phyloP scores from a whole-genome alignment of 1,140 invertebrate species.

The Cydia pomonella region DNA sequence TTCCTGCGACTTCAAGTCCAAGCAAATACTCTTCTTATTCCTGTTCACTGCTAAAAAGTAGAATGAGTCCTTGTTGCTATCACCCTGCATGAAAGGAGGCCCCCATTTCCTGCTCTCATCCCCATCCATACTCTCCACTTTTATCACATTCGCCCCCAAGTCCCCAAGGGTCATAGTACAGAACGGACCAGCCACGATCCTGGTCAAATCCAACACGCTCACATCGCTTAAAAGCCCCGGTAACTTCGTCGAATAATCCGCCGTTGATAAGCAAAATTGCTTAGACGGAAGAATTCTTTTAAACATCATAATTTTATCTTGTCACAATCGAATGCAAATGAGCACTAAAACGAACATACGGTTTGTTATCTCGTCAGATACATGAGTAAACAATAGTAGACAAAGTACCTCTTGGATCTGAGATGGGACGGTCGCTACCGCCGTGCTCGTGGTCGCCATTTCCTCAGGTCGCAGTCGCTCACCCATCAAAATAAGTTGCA shows the following conservation, averaged over 20 bases:
- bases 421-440: constrained; percentile 64
- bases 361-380: constrained; percentile 7
- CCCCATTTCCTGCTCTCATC: constrained; percentile 97
- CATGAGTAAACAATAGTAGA: constrained; percentile 57
- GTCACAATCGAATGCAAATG: constrained; percentile 20
- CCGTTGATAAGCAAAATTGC: constrained; percentile 37
- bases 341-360: constrained; percentile 5
- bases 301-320: constrained; percentile 35
- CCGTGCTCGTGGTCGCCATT: constrained; percentile 73
- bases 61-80: constrained; percentile 86
- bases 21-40: constrained; percentile 96
- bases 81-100: constrained; percentile 88
- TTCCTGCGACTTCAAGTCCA: constrained; percentile 89
- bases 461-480: constrained; percentile 61
- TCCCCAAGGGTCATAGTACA: constrained; percentile 97
- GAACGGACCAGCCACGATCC: constrained; percentile 91
- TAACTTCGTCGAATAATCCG: constrained; percentile 69
- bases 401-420: constrained; percentile 63
- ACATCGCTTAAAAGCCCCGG: constrained; percentile 80
- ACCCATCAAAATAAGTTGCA: constrained; percentile 59
- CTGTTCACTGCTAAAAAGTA: constrained; percentile 96
- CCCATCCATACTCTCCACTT: constrained; percentile 91
- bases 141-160: constrained; percentile 96
- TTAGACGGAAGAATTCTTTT: constrained; percentile 17
- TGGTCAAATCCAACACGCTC: constrained; percentile 90